Evolutionary conservation across 2,888 invertebrate genomes (phyloP).

Genomic region (Gerris lacustris): DNA sequence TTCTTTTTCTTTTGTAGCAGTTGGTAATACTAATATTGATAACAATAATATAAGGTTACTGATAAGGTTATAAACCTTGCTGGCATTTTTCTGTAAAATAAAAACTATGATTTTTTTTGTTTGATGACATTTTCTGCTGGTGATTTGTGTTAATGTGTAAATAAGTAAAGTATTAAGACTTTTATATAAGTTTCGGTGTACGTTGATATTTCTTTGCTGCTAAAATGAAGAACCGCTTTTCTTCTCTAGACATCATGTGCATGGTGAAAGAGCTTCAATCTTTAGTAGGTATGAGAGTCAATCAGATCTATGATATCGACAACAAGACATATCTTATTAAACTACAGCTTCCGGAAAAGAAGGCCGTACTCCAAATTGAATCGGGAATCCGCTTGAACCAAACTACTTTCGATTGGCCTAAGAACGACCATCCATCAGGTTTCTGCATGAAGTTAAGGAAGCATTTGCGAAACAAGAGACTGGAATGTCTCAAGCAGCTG

Average conservation of each 20-base stretch:
- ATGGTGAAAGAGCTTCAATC: constrained; percentile 78
- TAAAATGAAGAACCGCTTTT: constrained; percentile 83
- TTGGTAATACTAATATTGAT: too few relatives aligned
- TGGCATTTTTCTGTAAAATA: too few relatives aligned
- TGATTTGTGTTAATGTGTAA: too few relatives aligned
- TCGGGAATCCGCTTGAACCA: constrained; percentile 88
- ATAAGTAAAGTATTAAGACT: too few relatives aligned
- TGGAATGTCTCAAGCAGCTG: constrained; percentile 73
- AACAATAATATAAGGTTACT: too few relatives aligned
- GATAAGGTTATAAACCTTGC: too few relatives aligned
- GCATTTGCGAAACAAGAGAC: constrained; percentile 87
- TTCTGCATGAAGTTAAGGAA: constrained; percentile 99
- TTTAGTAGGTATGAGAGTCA: constrained; percentile 80
- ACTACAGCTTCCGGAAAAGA: constrained; percentile 72
- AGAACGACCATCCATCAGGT: constrained; percentile 85
- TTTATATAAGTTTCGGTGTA: too few relatives aligned
- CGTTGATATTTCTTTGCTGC: neutral
- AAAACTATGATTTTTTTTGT: too few relatives aligned
- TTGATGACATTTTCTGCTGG: too few relatives aligned
- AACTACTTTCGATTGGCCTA: constrained; percentile 97
- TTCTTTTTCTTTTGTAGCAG: too few relatives aligned
- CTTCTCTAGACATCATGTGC: constrained; percentile 84
- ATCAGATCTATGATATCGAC: constrained; percentile 96
- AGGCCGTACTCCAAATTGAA: constrained; percentile 77
- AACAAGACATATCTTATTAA: constrained; percentile 88